Evolutionary conservation across 2,888 invertebrate genomes (phyloP), one percentile per base, ranked within the genome.

Genomic region (Fragum sueziense): DNA sequence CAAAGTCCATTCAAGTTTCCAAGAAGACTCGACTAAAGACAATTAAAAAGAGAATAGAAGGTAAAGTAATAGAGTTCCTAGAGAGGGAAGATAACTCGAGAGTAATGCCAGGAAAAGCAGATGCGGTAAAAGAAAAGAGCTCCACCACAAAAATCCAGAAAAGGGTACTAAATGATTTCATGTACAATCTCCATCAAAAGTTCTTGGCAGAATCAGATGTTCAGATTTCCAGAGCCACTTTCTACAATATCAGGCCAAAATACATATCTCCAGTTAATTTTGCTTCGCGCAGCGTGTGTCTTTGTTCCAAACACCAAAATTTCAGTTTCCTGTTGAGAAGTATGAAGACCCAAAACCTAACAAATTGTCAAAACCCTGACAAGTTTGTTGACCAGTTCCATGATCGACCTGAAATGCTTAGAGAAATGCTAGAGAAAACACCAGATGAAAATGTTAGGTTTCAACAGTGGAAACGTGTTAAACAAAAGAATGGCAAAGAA

Each of bases 381-480:
- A 2, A 17, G 2, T 47, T 47, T 47, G 47, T 47, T 6, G 47
- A 6, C n/a, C 17, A 20, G 47, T 22, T n/a, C 54, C 20, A 54
- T n/a, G 22, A 54, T 54, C 22, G n/a, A 22, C 3, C 22, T 2
- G 54, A n/a, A n/a, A 1, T 6, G 54, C 22, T n/a, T 54, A 9
- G 25, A 6, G 54, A 54, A n/a, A 1, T 54, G 54, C 6, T 47
- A 20, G 47, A 17, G 17, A 47, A 47, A 47, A 1, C n/a, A 20
- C 9, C 41, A 9, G 11, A 41, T n/a, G 52, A 52, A 52, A 54
- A 54, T 54, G 22, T 54, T 11, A 54, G 25, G 54, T 54, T n/a
- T 54, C 54, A 54, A 2, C 54, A 54, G 25, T 54, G 54, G 54
- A 54, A 54, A 54, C n/a, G 54, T 22, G 54, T 54, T n/a, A 54